Percentiles rank a stretch among this genome's conserved stretches.
These are phyloP conservation scores for Equus przewalskii DNA, from an alignment of 2,113 vertebrate species.

Conservation along the genomic window DNA sequence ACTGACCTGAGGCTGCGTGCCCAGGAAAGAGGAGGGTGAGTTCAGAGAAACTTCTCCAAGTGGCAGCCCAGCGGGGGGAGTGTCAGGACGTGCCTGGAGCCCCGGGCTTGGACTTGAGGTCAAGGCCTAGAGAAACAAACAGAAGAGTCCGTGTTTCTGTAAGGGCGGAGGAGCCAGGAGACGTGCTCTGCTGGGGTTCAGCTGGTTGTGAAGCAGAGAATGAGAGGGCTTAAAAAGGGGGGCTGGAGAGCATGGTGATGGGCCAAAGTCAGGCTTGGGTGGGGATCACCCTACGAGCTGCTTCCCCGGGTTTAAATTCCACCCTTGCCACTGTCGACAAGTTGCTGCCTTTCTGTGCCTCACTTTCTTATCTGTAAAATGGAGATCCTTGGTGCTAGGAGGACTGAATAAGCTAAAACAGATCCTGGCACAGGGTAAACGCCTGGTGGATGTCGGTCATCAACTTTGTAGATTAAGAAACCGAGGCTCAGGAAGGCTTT, in stretches of 20 bases:
- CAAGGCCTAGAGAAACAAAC: conserved; percentile 40
- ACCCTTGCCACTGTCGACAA: background rate
- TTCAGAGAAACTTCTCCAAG: conserved; percentile 18
- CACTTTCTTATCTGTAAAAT: background rate
- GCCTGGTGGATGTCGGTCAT: background rate
- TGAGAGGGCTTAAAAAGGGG: background rate
- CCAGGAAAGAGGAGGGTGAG: conserved; percentile 45
- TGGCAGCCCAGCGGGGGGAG: background rate
- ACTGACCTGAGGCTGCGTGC: conserved; percentile 62
- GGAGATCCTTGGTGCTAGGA: background rate
- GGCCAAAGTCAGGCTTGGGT: background rate
- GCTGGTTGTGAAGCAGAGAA: background rate
- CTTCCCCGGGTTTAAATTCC: background rate
- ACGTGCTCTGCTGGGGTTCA: background rate
- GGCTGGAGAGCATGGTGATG: fast-evolving
- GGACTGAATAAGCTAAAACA: too few relatives aligned
- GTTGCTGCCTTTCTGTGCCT: background rate
- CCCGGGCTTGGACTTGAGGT: conserved; percentile 60
- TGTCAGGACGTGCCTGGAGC: background rate
- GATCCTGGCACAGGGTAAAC: background rate
- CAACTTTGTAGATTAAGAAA: background rate
- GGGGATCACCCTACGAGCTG: background rate
- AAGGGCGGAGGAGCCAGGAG: background rate
- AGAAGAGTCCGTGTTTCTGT: conserved; percentile 2
- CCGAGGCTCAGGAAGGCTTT: background rate